phyloP scores from a whole-genome alignment of 2,888 invertebrate genomes.

The Halictus quadricinctus region DNA sequence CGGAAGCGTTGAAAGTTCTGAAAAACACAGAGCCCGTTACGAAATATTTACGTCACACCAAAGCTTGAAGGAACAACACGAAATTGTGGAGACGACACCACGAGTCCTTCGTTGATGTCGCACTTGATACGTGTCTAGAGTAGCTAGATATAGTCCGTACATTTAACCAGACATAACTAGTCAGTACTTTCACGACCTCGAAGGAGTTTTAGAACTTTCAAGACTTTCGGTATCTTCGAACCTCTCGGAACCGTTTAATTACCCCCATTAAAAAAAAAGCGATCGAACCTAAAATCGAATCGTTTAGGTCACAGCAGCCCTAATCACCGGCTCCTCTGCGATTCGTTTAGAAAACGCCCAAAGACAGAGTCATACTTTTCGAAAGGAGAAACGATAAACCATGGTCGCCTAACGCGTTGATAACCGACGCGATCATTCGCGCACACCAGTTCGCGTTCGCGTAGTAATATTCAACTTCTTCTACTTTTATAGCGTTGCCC shows the following conservation, averaged over 20 bases:
- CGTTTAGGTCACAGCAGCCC: background rate
- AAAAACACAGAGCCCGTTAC: background rate
- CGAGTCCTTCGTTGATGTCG: background rate
- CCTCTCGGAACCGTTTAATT: background rate
- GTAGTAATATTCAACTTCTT: conserved; percentile 55
- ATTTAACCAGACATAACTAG: background rate
- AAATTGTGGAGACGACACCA: background rate
- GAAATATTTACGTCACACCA: background rate
- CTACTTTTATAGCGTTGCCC: conserved; percentile 48
- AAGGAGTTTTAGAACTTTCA: background rate
- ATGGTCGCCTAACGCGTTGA: conserved; percentile 8
- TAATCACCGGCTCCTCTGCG: background rate
- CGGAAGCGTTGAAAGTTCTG: background rate
- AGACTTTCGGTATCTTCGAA: background rate
- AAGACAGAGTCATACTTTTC: conserved; percentile 21
- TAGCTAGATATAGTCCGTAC: background rate
- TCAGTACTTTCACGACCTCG: background rate
- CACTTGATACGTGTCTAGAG: background rate
- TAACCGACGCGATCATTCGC: conserved; percentile 32
- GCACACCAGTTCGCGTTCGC: conserved; percentile 27
- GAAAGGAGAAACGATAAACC: conserved; percentile 14
- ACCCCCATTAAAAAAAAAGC: background rate
- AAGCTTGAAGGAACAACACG: background rate
- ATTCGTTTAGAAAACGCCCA: conserved; percentile 29
- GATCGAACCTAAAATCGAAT: background rate